phyloP scores from a whole-genome alignment of 1,140 invertebrate species.

The Drosophila repletoides region DNA sequence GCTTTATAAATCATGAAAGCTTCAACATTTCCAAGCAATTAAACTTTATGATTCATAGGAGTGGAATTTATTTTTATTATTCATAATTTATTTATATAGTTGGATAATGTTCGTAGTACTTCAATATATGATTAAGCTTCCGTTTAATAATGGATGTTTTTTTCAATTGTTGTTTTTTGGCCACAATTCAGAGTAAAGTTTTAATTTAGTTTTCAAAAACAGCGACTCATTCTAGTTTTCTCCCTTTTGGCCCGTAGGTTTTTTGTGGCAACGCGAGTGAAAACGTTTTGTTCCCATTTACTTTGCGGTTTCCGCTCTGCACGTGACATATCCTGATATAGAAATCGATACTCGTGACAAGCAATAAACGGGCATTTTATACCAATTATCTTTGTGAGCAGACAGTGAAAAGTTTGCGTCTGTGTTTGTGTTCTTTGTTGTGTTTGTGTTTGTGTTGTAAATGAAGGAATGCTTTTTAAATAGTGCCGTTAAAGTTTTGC shows the following conservation, averaged over 20 bases:
- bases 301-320: conserved; percentile 46
- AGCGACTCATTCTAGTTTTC: not conserved
- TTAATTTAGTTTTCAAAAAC: not conserved
- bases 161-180: not conserved
- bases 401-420: too few relatives aligned
- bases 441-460: conserved; percentile 55
- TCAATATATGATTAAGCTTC: too few relatives aligned
- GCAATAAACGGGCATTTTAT: conserved; percentile 75
- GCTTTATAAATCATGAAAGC: too few relatives aligned
- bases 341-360: conserved; percentile 75
- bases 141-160: too few relatives aligned
- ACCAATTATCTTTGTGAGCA: conserved; percentile 62
- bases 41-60: too few relatives aligned
- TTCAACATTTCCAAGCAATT: too few relatives aligned
- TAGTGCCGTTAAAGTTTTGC: conserved; percentile 60
- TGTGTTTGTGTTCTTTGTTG: too few relatives aligned
- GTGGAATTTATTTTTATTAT: too few relatives aligned
- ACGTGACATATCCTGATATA: conserved; percentile 76
- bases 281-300: conserved; percentile 39
- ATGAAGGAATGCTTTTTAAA: conserved; percentile 64
- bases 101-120: too few relatives aligned
- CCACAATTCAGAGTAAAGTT: too few relatives aligned
- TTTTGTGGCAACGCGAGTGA: not conserved
- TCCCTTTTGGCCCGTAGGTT: not conserved
- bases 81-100: too few relatives aligned